Conservation (phyloP, 2,888 invertebrate genomes). For the Orthosia gothica region DNA sequence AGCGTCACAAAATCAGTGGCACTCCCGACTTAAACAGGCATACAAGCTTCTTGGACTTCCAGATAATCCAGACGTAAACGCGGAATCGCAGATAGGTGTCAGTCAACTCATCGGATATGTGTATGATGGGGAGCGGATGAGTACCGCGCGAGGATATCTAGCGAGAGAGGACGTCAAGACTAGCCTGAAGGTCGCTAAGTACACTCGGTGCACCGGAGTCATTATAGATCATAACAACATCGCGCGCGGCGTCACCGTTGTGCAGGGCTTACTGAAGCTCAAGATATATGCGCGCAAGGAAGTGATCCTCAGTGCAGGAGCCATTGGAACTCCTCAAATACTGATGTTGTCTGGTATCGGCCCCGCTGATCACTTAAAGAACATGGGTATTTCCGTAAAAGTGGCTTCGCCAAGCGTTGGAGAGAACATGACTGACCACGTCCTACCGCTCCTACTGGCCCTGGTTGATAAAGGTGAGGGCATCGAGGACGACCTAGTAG, state of each 20-base stretch:
- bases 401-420: conserved; percentile 78
- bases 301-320: conserved; percentile 81
- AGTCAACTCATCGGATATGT: conserved; percentile 76
- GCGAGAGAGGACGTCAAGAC: conserved; percentile 68
- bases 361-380: conserved; percentile 73
- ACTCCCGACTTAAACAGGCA: conserved; percentile 71
- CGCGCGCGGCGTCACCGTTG: conserved; percentile 75
- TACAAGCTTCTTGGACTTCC: conserved; percentile 73
- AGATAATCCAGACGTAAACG: conserved; percentile 79
- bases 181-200: conserved; percentile 73
- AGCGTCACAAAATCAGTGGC: conserved; percentile 78
- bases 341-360: conserved; percentile 83
- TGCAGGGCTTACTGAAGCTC: conserved; percentile 53
- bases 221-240: conserved; percentile 73
- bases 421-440: conserved; percentile 78
- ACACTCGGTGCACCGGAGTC: conserved; percentile 76
- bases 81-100: conserved; percentile 79
- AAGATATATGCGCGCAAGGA: conserved; percentile 75
- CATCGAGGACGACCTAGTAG: conserved; percentile 36
- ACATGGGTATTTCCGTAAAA: conserved; percentile 71
- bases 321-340: conserved; percentile 80
- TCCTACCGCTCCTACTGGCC: conserved; percentile 71
- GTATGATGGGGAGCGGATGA: conserved; percentile 76
- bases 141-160: conserved; percentile 79
- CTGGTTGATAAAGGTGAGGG: conserved; percentile 67